Conservation (phyloP, 2,888 invertebrate genomes). For the Eupithecia dodoneata region DNA sequence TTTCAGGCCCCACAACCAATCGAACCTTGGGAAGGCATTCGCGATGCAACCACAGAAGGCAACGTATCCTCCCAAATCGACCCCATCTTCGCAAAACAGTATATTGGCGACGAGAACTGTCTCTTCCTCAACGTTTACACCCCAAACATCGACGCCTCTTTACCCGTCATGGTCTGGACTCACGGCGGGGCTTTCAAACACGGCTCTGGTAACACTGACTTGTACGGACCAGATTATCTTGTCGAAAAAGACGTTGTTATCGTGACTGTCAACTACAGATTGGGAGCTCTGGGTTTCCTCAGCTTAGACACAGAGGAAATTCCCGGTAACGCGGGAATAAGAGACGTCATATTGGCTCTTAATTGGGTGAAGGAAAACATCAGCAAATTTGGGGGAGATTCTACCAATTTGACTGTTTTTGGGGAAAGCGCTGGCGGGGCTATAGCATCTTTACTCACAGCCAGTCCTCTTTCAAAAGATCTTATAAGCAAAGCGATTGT, state of each 20-base stretch:
- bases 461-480: conserved; percentile 68
- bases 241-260: conserved; percentile 84
- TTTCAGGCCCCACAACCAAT: conserved; percentile 84
- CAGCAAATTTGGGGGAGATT: conserved; percentile 72
- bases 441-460: conserved; percentile 62
- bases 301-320: conserved; percentile 75
- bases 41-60: conserved; percentile 86
- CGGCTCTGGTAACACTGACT: conserved; percentile 79
- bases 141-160: conserved; percentile 80
- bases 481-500: conserved; percentile 70
- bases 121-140: conserved; percentile 88
- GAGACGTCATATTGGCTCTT: conserved; percentile 72
- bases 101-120: conserved; percentile 86
- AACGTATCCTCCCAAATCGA: conserved; percentile 85
- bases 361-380: conserved; percentile 76
- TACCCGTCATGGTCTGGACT: conserved; percentile 84
- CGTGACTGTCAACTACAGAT: conserved; percentile 84
- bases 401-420: conserved; percentile 73
- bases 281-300: conserved; percentile 74
- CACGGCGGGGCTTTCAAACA: conserved; percentile 82
- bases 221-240: conserved; percentile 80
- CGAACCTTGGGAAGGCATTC: conserved; percentile 83
- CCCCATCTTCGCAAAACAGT: conserved; percentile 64
- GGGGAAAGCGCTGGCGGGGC: conserved; percentile 73
- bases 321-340: conserved; percentile 77